phyloP scores from a whole-genome alignment of 2,888 invertebrate species.

The Gymnosoma rotundatum region DNA sequence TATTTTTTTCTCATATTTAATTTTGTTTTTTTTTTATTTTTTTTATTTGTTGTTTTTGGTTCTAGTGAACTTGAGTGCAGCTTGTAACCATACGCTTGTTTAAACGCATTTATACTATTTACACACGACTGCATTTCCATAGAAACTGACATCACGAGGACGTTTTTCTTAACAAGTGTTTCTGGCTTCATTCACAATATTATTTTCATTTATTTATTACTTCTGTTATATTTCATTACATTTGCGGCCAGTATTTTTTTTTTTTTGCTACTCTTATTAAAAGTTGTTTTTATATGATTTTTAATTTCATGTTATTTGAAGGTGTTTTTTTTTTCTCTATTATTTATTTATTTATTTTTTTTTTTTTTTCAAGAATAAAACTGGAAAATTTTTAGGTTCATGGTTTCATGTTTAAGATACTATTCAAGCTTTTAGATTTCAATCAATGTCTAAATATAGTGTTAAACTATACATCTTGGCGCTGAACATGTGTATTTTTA shows the following conservation, averaged over 20 bases:
- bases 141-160: constrained; percentile 69
- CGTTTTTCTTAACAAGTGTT: constrained; percentile 67
- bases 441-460: constrained; percentile 42
- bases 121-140: constrained; percentile 66
- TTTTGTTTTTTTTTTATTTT: neutral
- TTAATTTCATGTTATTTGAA: constrained; percentile 45
- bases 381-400: constrained; percentile 45
- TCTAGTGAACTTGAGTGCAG: constrained; percentile 64
- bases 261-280: constrained; percentile 32
- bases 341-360: no score
- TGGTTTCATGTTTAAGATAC: constrained; percentile 34
- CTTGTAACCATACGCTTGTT: constrained; percentile 67
- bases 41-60: constrained; percentile 8
- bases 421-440: constrained; percentile 32
- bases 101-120: constrained; percentile 68
- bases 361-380: neutral
- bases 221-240: constrained; percentile 44
- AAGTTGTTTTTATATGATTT: constrained; percentile 46
- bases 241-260: constrained; percentile 41
- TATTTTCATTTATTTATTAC: constrained; percentile 61
- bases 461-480: constrained; percentile 27
- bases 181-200: constrained; percentile 65
- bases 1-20: constrained; percentile 1
- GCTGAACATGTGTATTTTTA: constrained; percentile 15
- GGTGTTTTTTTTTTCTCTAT: constrained; percentile 45